phyloP scores from a whole-genome alignment of 2,797 vertebrate species.

The Myiothlypis chrysogaster region DNA sequence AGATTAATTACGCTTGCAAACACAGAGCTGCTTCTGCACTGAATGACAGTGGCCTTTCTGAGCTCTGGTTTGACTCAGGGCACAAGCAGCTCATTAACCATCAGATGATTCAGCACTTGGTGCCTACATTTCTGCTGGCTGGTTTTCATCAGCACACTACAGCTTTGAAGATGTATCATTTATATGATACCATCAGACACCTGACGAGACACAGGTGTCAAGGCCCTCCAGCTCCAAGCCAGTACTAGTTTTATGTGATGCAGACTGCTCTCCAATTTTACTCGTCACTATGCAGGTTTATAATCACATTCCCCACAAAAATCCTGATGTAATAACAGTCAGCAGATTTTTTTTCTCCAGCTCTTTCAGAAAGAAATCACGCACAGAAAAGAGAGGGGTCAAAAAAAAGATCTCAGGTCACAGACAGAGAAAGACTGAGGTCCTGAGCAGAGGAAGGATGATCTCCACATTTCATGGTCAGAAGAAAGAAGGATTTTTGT shows the following conservation, averaged over 20 bases:
- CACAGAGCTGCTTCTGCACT: background rate
- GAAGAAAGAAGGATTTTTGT: background rate
- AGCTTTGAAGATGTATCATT: conserved; percentile 31
- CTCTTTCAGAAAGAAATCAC: background rate
- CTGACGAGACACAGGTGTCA: conserved; percentile 17
- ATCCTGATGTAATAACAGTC: background rate
- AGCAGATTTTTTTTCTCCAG: background rate
- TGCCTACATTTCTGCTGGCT: conserved; percentile 13
- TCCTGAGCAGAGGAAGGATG: background rate
- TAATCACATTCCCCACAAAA: background rate
- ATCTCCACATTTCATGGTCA: background rate
- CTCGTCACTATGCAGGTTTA: background rate
- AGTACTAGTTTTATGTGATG: background rate
- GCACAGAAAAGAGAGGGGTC: background rate
- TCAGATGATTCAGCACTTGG: conserved; percentile 42
- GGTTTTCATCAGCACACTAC: conserved; percentile 21
- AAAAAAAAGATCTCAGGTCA: background rate
- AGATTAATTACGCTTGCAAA: background rate
- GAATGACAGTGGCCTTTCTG: background rate
- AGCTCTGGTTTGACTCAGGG: conserved; percentile 31
- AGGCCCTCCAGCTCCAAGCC: background rate
- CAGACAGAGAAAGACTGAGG: background rate
- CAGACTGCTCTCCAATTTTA: background rate
- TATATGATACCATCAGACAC: conserved; percentile 39
- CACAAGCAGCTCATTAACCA: conserved; percentile 34